phyloP scores from a whole-genome alignment of 2,113 vertebrate genomes.

The Falco punctatus region DNA sequence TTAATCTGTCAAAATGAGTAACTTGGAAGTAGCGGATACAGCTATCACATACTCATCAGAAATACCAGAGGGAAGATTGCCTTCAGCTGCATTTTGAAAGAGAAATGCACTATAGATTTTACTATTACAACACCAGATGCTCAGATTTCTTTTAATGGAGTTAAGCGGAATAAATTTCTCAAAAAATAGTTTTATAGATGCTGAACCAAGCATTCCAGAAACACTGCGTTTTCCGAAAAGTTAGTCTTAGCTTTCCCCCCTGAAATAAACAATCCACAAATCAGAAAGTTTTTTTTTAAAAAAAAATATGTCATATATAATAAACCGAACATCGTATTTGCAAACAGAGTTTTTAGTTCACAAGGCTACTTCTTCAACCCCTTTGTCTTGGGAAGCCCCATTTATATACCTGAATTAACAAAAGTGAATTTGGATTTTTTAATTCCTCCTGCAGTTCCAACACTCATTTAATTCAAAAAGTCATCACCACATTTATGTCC shows the following conservation, averaged over 20 bases:
- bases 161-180: conserved; percentile 44
- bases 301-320: neutral
- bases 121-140: neutral
- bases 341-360: neutral
- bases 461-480: neutral
- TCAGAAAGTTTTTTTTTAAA: neutral
- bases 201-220: conserved; percentile 4
- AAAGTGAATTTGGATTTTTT: neutral
- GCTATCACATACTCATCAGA: conserved; percentile 15
- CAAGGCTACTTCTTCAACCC: neutral
- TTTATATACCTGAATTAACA: neutral
- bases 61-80: conserved; percentile 47
- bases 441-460: neutral
- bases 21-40: neutral
- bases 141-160: conserved; percentile 52
- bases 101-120: conserved; percentile 45
- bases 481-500: neutral
- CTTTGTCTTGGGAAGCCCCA: neutral
- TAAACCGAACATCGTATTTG: neutral
- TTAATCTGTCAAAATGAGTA: conserved; percentile 33
- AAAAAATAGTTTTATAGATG: conserved; percentile 23
- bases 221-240: neutral
- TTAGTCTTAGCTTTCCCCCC: neutral
- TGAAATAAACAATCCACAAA: neutral
- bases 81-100: conserved; percentile 58